Evolutionary conservation across 2,888 invertebrate species (phyloP).

Genomic region (Calliopum simillimum): DNA sequence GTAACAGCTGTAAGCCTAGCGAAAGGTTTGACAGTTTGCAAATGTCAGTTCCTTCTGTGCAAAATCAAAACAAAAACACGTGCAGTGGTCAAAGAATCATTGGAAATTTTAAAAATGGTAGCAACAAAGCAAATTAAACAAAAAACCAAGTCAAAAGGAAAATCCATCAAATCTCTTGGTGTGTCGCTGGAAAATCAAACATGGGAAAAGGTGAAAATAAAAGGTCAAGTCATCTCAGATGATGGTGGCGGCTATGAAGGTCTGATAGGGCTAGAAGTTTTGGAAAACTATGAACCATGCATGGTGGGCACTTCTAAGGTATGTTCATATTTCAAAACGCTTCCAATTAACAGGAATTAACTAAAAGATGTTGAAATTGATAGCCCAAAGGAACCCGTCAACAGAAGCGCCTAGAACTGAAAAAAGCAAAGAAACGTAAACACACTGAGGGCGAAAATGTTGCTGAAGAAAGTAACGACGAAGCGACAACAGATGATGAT

Average conservation of each 20-base stretch:
- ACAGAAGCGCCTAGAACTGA: slow-evolving; percentile 42
- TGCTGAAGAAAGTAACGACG: slow-evolving; percentile 32
- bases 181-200: slow-evolving; percentile 34
- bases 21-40: no score
- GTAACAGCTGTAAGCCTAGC: no score
- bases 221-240: slow-evolving; percentile 69
- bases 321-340: slow-evolving; percentile 46
- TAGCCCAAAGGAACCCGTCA: slow-evolving; percentile 41
- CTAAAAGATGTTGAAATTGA: not conserved
- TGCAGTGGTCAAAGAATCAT: slow-evolving; percentile 39
- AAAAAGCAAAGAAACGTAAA: slow-evolving; percentile 45
- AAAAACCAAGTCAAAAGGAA: slow-evolving; percentile 34
- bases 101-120: slow-evolving; percentile 42
- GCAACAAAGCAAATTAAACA: slow-evolving; percentile 37
- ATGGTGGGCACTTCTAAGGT: slow-evolving; percentile 68
- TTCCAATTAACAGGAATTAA: not conserved
- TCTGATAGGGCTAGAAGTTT: slow-evolving; percentile 82
- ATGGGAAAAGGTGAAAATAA: slow-evolving; percentile 77
- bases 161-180: slow-evolving; percentile 22
- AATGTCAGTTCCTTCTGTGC: no score
- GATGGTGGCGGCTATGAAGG: slow-evolving; percentile 72
- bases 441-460: slow-evolving; percentile 38
- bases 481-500: slow-evolving; percentile 11
- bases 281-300: slow-evolving; percentile 73
- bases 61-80: slow-evolving; percentile 46